phyloP scores from a whole-genome alignment of 64 coral and sea anemone species.

The Pachyseris speciosa region DNA sequence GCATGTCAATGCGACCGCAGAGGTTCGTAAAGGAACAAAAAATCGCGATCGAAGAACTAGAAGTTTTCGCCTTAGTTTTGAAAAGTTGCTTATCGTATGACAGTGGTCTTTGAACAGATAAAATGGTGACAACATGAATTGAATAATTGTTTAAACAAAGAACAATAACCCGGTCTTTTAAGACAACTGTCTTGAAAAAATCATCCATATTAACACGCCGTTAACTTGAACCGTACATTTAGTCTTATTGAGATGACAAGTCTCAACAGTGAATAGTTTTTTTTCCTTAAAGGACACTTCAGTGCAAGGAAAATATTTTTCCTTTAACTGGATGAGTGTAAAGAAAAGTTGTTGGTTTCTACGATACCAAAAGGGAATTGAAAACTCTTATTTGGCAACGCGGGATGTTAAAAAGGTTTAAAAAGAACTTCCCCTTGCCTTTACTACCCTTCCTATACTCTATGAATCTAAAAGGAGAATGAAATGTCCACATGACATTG shows the following conservation, averaged over 20 bases:
- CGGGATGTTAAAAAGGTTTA: too few relatives aligned
- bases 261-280: too few relatives aligned
- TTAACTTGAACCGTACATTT: too few relatives aligned
- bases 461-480: not conserved
- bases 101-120: not conserved
- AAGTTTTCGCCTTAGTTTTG: too few relatives aligned
- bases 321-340: not conserved
- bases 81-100: not conserved
- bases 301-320: not conserved
- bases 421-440: constrained; percentile 6
- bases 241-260: too few relatives aligned
- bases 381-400: too few relatives aligned
- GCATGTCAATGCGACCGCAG: too few relatives aligned
- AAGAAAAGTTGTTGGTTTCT: not conserved
- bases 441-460: not conserved
- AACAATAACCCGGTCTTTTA: not conserved
- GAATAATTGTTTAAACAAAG: constrained; percentile 48
- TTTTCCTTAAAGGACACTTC: not conserved
- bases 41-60: too few relatives aligned
- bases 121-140: not conserved
- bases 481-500: not conserved
- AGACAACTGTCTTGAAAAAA: not conserved
- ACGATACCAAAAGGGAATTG: constrained; percentile 20
- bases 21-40: too few relatives aligned
- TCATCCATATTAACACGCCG: not conserved